phyloP scores from a whole-genome alignment of 2,113 vertebrate species.

The Neolamprologus modestus region DNA sequence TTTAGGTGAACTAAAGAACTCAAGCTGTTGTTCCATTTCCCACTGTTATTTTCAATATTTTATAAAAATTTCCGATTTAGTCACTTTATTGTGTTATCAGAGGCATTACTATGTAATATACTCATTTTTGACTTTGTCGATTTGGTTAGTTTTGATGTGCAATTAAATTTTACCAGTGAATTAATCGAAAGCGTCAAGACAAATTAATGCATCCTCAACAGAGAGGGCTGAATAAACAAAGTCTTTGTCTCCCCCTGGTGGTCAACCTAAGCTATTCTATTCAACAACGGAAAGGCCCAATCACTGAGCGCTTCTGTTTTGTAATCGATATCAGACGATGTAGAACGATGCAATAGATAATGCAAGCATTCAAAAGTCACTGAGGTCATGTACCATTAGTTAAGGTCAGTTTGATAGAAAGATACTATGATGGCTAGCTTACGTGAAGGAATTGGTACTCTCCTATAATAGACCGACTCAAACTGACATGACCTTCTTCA shows the following conservation, averaged over 20 bases:
- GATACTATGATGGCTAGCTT: neutral
- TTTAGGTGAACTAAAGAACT: neutral
- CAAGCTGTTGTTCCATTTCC: neutral
- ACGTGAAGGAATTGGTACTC: neutral
- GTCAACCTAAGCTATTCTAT: neutral
- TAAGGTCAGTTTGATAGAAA: neutral
- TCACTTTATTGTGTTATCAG: neutral
- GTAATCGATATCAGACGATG: neutral
- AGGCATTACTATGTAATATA: neutral
- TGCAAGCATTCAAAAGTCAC: neutral
- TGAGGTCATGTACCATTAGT: fast-evolving
- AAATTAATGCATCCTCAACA: neutral
- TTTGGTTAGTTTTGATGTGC: neutral
- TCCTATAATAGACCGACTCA: neutral
- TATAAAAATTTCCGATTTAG: neutral
- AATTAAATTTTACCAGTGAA: neutral
- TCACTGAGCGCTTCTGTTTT: neutral
- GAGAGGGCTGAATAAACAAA: neutral
- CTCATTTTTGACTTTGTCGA: neutral
- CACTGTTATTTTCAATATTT: neutral
- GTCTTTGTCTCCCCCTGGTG: constrained; percentile 12
- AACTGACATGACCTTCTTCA: neutral
- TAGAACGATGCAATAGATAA: neutral
- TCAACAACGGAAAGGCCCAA: neutral
- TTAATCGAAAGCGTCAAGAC: neutral